Evolutionary conservation across 2,888 invertebrate genomes (phyloP).

Genomic region (Amphipyra berbera): DNA sequence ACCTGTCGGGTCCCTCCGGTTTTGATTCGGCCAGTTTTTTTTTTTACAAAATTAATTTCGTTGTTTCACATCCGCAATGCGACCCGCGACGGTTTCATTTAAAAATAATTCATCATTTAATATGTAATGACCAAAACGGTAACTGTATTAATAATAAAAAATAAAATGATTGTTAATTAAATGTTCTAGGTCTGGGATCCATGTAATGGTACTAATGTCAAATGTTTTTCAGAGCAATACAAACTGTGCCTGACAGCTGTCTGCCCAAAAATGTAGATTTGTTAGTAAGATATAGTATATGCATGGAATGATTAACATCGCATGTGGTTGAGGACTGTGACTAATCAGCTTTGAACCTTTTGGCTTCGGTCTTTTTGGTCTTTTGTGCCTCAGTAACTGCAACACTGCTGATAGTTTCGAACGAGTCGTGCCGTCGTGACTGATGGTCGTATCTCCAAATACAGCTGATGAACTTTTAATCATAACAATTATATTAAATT

Average conservation of each 20-base stretch:
- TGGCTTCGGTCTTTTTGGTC: constrained; percentile 26
- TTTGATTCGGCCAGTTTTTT: no score
- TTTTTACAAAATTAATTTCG: no score
- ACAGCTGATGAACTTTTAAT: no score
- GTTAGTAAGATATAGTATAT: constrained; percentile 85
- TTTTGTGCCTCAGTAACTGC: constrained; percentile 16
- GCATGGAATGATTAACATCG: constrained; percentile 72
- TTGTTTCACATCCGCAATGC: no score
- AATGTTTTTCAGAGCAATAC: constrained; percentile 86
- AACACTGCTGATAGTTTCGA: no score
- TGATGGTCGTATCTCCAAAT: no score
- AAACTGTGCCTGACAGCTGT: constrained; percentile 88
- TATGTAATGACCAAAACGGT: constrained; percentile 48
- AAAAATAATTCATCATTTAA: not conserved
- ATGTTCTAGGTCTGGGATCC: constrained; percentile 32
- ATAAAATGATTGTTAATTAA: constrained; percentile 26
- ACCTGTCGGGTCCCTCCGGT: no score
- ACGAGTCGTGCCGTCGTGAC: no score
- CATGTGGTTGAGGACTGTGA: constrained; percentile 41
- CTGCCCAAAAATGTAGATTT: constrained; percentile 90
- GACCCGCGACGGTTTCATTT: no score
- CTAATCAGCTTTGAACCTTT: constrained; percentile 49
- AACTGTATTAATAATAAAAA: constrained; percentile 30
- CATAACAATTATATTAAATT: no score
- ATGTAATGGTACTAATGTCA: constrained; percentile 64